Evolutionary conservation across 2,113 vertebrate species (phyloP).

Genomic region (Dromas ardeola): DNA sequence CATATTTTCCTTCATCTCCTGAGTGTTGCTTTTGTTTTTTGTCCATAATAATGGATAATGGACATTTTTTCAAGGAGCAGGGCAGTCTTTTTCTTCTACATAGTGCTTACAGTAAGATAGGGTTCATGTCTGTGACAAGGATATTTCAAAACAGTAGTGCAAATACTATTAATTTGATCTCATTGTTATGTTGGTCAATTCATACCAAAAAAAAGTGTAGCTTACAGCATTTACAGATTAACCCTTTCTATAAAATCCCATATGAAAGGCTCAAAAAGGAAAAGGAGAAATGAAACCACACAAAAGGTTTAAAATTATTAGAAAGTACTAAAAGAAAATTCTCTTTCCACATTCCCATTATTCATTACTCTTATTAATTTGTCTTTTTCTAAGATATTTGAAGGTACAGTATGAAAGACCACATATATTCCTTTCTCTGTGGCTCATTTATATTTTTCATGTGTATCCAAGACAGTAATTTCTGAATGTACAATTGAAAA

Average conservation of each 20-base stretch:
- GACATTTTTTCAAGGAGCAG: neutral
- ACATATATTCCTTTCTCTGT: neutral
- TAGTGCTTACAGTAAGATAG: neutral
- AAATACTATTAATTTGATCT: neutral
- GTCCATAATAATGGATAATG: neutral
- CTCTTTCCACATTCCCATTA: neutral
- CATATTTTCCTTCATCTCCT: neutral
- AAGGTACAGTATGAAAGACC: neutral
- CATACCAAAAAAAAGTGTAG: neutral
- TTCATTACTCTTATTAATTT: neutral
- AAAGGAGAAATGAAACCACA: neutral
- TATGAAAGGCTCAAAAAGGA: neutral
- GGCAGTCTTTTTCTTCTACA: neutral
- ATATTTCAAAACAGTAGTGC: neutral
- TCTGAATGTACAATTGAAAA: slow-evolving; percentile 3
- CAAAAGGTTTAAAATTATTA: neutral
- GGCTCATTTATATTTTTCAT: slow-evolving; percentile 1
- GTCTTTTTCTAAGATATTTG: neutral
- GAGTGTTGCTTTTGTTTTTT: neutral
- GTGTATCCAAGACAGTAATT: neutral
- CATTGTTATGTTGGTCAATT: neutral
- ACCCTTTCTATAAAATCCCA: neutral
- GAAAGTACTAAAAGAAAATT: neutral
- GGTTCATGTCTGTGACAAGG: neutral
- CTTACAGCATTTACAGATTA: neutral